Evolutionary conservation across 2,797 vertebrate species (phyloP).

Genomic region (Acrossocheilus fasciatus): DNA sequence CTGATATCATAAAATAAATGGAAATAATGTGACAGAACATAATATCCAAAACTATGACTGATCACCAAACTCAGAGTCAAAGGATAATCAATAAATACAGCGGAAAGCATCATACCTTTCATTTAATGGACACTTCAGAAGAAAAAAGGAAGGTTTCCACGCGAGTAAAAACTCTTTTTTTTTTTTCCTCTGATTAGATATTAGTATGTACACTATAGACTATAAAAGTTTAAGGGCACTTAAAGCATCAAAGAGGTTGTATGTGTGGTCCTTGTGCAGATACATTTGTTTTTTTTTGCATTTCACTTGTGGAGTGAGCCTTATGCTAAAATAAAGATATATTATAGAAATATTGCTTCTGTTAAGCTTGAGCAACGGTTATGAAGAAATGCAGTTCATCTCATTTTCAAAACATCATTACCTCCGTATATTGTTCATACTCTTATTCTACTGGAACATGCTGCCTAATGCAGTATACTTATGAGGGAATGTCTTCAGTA

Average conservation of each 20-base stretch:
- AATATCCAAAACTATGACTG: neutral
- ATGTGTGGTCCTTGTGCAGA: neutral
- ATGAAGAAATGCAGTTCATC: neutral
- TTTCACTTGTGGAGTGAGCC: neutral
- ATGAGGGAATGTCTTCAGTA: neutral
- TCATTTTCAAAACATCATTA: neutral
- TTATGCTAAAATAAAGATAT: neutral
- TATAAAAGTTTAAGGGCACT: constrained; percentile 31
- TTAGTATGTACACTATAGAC: constrained; percentile 3
- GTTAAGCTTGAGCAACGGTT: neutral
- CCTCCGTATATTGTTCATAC: neutral
- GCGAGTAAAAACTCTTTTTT: neutral
- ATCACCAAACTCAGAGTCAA: neutral
- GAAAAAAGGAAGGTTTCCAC: neutral
- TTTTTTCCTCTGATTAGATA: neutral
- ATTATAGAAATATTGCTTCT: neutral
- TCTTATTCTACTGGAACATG: neutral
- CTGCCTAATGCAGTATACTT: neutral
- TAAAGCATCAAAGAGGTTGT: constrained; percentile 11
- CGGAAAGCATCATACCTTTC: neutral
- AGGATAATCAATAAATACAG: neutral
- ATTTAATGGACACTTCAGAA: neutral
- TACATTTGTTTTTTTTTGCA: neutral
- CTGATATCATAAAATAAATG: neutral
- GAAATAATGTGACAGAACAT: neutral